Percentiles rank a stretch among this genome's conserved stretches.
Conservation (phyloP, 2,113 vertebrate genomes). For the Butorides virescens region DNA sequence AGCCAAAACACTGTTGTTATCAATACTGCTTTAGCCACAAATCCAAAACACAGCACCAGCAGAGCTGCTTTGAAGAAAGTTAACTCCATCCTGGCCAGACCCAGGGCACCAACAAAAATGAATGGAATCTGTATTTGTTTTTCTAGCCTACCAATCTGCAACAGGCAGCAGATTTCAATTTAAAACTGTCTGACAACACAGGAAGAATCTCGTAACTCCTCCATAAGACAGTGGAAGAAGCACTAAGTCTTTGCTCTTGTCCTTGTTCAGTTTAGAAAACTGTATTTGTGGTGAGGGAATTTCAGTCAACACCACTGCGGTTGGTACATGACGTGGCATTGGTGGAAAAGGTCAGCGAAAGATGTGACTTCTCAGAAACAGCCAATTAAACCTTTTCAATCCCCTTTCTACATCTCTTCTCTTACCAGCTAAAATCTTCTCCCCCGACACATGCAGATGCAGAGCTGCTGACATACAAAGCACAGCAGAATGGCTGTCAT, state of each 20-base stretch:
- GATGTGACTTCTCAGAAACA: not conserved
- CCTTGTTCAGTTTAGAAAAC: not conserved
- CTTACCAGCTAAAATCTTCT: not conserved
- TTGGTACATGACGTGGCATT: not conserved
- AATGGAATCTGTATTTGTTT: not conserved
- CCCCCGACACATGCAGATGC: not conserved
- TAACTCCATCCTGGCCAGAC: not conserved
- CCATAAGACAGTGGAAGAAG: accelerated
- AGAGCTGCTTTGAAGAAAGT: not conserved
- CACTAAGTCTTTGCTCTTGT: not conserved
- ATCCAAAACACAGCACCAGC: not conserved
- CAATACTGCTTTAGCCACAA: not conserved
- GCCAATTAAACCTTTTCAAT: not conserved
- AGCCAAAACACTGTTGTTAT: not conserved
- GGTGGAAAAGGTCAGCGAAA: not conserved
- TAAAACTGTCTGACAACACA: not conserved
- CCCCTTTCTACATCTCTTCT: not conserved
- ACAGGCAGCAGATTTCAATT: not conserved
- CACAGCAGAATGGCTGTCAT: not conserved
- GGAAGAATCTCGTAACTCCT: not conserved
- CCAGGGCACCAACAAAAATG: not conserved
- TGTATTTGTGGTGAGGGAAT: not conserved
- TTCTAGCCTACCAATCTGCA: not conserved
- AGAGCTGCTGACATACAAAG: not conserved
- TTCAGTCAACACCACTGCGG: not conserved